phyloP scores from a whole-genome alignment of 2,113 vertebrate genomes.

The Catharus bicknelli region DNA sequence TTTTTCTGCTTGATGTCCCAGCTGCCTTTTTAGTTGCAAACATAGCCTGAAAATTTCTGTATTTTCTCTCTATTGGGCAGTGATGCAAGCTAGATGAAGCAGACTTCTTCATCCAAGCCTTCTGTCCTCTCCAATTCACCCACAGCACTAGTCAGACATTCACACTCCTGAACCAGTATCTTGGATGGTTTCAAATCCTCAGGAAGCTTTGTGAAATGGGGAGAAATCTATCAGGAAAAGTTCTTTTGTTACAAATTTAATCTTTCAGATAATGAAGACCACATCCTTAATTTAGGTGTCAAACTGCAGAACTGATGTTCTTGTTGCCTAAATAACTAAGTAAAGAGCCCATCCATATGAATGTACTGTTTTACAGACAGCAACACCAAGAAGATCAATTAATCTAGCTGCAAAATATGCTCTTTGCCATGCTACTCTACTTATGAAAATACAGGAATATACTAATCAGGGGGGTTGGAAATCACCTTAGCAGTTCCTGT shows the following conservation, averaged over 20 bases:
- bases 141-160: not conserved
- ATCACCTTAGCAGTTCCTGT: slow-evolving; percentile 41
- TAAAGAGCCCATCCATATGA: not conserved
- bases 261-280: not conserved
- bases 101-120: not conserved
- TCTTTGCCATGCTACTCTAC: not conserved
- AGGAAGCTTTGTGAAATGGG: not conserved
- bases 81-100: not conserved
- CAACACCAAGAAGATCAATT: not conserved
- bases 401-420: not conserved
- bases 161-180: not conserved
- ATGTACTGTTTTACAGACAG: not conserved
- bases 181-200: not conserved
- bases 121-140: not conserved
- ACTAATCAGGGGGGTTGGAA: not conserved
- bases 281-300: not conserved
- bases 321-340: not conserved
- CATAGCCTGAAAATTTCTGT: not conserved
- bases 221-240: not conserved
- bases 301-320: not conserved
- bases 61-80: not conserved
- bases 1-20: not conserved
- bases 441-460: not conserved
- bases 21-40: not conserved
- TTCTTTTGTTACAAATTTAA: not conserved